Evolutionary conservation across 1,140 invertebrate genomes (phyloP), one percentile per base, ranked within the genome.

Genomic region (Antheraea mylitta): DNA sequence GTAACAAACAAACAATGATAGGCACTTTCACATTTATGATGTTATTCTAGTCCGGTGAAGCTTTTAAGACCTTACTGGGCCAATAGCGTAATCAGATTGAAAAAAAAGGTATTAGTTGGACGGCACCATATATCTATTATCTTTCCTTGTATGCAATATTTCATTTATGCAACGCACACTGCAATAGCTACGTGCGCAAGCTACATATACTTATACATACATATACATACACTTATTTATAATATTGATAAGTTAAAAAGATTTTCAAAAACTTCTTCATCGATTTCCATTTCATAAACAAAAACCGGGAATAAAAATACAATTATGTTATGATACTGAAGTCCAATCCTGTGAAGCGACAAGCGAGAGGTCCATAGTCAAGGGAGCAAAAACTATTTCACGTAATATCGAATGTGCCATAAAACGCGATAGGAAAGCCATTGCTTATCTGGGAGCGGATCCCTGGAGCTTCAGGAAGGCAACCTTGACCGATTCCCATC

Each of bases 361-460:
- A 45, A 69, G 45, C 68, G 62, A 58, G 67, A 72, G 65, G 58
- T 64, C 53, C 58, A 11, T 68, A 36, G 62, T 70, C 68, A 65
- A 71, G 71, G 73, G 73, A 72, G 70, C 76, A 78, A 78, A 78
- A 78, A 75, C 76, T 74, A 78, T 78, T 78, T 78, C 76, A 71
- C 73, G 68, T 78, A 75, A 78, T 77, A 77, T 75, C 70, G 71
- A 71, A 77, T 72, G 73, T 70, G 73, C 71, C 69, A 75, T 78
- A 78, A 75, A 78, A 78, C 36, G 69, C 73, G 73, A 78, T 78
- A 78, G 73, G 76, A 75, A 73, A 61, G 69, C 59, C 70, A 75
- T 76, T 76, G 70, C 71, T 73, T 76, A 78, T 78, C 76, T 72
- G 62, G n/a, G 64, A 69, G 68, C 71, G 69, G 71, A 66, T 68